A percentile compares a stretch with the other conserved stretches of the same genome.
Conservation (phyloP, 1,140 invertebrate genomes). For the Pseudomyrmex pallidus region DNA sequence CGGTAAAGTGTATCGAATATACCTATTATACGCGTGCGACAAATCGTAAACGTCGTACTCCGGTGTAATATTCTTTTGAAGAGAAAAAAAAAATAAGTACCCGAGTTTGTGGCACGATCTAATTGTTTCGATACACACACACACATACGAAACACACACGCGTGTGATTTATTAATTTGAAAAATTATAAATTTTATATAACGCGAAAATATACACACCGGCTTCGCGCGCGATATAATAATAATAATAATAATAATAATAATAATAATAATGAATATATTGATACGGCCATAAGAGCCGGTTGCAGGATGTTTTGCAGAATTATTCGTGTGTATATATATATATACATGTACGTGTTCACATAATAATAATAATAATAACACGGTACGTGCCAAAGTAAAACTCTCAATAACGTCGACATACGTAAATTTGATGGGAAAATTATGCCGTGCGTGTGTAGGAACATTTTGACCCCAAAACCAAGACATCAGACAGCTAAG, state of each 20-base stretch:
- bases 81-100: no score
- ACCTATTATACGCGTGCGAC: neutral
- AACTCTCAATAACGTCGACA: neutral
- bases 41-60: neutral
- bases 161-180: neutral
- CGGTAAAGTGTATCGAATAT: neutral
- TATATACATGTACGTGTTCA: no score
- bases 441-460: neutral
- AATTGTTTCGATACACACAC: neutral
- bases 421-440: conserved; percentile 12
- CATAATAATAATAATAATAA: conserved; percentile 5
- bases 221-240: neutral
- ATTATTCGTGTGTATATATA: no score
- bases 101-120: no score
- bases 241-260: conserved; percentile 11
- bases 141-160: neutral
- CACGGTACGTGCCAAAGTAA: neutral
- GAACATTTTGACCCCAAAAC: conserved; percentile 27
- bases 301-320: no score
- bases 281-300: no score
- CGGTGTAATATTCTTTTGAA: no score
- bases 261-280: no score
- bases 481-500: neutral
- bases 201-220: no score
- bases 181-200: no score